Conservation (phyloP, 2,888 invertebrate genomes). For the Hecatera dysodea region DNA sequence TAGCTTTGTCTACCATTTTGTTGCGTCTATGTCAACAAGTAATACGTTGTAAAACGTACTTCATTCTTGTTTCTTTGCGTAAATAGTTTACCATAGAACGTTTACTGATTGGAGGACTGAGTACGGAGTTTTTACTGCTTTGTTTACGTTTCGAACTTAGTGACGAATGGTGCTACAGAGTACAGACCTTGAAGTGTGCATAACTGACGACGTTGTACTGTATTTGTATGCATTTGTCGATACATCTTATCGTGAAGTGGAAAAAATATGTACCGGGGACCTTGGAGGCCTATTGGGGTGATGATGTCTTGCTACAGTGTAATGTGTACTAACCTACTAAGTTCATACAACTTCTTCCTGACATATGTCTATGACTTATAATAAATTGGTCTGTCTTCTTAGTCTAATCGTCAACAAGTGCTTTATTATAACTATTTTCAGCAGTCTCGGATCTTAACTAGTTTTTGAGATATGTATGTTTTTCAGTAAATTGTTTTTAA, state of each 20-base stretch:
- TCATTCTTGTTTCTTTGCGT: slow-evolving; percentile 3
- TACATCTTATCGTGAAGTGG: slow-evolving; percentile 41
- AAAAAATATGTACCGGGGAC: slow-evolving; percentile 24
- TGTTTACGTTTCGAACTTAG: slow-evolving; percentile 52
- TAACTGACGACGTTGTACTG: slow-evolving; percentile 27
- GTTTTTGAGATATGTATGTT: too few relatives aligned
- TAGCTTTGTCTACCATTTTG: too few relatives aligned
- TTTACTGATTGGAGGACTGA: slow-evolving; percentile 14
- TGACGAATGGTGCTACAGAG: slow-evolving; percentile 45
- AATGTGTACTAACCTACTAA: too few relatives aligned
- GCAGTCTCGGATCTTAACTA: too few relatives aligned
- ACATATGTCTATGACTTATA: too few relatives aligned
- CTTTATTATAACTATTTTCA: too few relatives aligned
- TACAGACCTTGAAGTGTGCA: slow-evolving; percentile 46
- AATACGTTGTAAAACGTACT: slow-evolving; percentile 1
- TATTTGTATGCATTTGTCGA: slow-evolving; percentile 42
- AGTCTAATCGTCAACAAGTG: too few relatives aligned
- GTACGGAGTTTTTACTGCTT: slow-evolving; percentile 38
- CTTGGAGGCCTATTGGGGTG: slow-evolving; percentile 30
- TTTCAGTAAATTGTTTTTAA: too few relatives aligned
- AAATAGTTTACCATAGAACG: slow-evolving; percentile 33
- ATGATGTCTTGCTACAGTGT: neutral
- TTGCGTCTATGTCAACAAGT: too few relatives aligned
- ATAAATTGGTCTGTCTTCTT: neutral
- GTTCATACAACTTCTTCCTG: neutral